These are phyloP conservation scores for Cynopterus brachyotis DNA, from an alignment of 2,113 vertebrate genomes.

Conservation along the genomic window DNA sequence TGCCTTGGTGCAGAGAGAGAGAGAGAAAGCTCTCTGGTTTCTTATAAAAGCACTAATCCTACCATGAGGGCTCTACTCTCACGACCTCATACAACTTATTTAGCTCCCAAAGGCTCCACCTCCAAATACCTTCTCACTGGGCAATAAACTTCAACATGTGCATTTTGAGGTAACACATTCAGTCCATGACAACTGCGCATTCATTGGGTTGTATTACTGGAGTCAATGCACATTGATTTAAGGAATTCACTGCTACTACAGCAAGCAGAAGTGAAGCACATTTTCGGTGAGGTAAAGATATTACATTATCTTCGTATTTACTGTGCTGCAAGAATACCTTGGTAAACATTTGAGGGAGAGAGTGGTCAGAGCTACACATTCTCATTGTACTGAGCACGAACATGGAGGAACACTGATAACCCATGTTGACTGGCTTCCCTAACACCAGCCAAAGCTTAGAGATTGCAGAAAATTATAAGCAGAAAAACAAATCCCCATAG, in stretches of 20 bases:
- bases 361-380: background rate
- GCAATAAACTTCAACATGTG: background rate
- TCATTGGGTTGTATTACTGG: background rate
- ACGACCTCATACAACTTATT: background rate
- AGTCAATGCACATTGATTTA: background rate
- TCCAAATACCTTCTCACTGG: background rate
- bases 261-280: background rate
- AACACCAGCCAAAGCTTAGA: background rate
- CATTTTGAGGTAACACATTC: background rate
- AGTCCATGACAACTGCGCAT: background rate
- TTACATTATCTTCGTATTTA: background rate
- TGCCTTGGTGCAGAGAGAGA: background rate
- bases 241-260: background rate
- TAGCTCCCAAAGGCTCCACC: background rate
- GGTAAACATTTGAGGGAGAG: background rate
- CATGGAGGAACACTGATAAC: fast-evolving
- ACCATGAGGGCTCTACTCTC: background rate
- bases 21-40: background rate
- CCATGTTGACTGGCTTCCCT: background rate
- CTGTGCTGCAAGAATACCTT: background rate
- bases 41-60: background rate
- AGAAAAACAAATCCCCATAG: background rate
- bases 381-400: background rate
- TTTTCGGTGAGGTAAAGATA: background rate
- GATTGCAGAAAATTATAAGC: background rate